These are phyloP conservation scores for Drosophila sproati DNA, from an alignment of 1,140 invertebrate species.

Conservation along the genomic window DNA sequence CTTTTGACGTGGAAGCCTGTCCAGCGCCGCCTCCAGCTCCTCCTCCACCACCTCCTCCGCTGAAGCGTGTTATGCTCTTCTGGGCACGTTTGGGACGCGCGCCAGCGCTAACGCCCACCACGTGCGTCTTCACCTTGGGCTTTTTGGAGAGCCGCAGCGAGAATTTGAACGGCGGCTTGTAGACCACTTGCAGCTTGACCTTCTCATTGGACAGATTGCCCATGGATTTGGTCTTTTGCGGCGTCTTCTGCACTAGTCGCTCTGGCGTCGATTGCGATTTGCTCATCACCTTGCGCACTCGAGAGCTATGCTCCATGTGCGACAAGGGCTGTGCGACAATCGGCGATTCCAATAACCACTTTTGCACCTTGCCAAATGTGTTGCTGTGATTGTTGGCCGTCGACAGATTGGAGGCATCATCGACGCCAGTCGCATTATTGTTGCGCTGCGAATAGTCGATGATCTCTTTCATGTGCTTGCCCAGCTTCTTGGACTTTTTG, in stretches of 20 bases:
- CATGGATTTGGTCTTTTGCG: conserved; percentile 82
- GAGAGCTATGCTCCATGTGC: conserved; percentile 88
- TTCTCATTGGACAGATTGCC: conserved; percentile 86
- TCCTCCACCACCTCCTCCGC: conserved; percentile 8
- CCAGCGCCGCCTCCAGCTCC: too few relatives aligned
- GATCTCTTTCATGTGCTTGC: conserved; percentile 88
- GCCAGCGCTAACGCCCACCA: conserved; percentile 64
- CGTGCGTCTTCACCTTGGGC: conserved; percentile 86
- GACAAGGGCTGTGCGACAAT: conserved; percentile 83
- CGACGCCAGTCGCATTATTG: conserved; percentile 60
- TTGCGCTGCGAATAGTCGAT: conserved; percentile 88
- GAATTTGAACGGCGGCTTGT: conserved; percentile 94
- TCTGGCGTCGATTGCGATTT: conserved; percentile 83
- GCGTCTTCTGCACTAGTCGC: conserved; percentile 70
- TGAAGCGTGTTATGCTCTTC: conserved; percentile 41
- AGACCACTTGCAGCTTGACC: conserved; percentile 92
- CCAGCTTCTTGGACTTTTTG: conserved; percentile 84
- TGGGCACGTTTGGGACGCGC: conserved; percentile 61
- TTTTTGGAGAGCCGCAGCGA: conserved; percentile 91
- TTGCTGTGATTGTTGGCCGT: conserved; percentile 88
- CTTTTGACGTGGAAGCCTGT: conserved; percentile 52
- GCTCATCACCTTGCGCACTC: conserved; percentile 78
- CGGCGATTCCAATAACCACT: conserved; percentile 92
- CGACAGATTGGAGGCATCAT: conserved; percentile 80
- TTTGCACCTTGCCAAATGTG: conserved; percentile 92